Conservation (phyloP, 2,888 invertebrate species). For the Luperina testacea region DNA sequence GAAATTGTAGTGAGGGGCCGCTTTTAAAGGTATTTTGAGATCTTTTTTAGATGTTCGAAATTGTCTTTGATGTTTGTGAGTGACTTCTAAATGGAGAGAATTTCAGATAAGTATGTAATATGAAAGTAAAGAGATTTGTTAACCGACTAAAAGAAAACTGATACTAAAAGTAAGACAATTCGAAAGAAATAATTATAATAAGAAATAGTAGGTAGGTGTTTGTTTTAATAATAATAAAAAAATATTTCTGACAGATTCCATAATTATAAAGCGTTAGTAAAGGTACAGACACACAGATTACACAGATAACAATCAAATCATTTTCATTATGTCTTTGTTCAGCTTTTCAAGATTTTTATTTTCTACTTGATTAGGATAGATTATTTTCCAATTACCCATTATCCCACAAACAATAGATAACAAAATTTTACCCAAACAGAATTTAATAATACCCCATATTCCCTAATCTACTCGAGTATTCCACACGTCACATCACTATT, state of each 20-base stretch:
- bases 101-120: background rate
- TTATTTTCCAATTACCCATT: background rate
- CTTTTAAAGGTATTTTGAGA: constrained; percentile 27
- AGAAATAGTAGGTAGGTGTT: background rate
- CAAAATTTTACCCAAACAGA: constrained; percentile 9
- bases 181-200: background rate
- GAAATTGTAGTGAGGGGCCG: constrained; percentile 56
- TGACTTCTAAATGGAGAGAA: background rate
- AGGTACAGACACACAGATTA: background rate
- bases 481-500: constrained; percentile 60
- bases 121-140: background rate
- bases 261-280: background rate
- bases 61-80: background rate
- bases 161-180: too few species aligned
- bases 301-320: background rate
- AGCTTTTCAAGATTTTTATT: background rate
- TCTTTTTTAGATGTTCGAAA: constrained; percentile 1
- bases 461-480: constrained; percentile 57
- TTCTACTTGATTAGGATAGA: background rate
- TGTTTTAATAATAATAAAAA: too few species aligned
- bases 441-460: constrained; percentile 51
- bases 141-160: background rate
- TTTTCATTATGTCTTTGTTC: background rate
- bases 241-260: background rate
- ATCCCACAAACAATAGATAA: background rate